Conservation (phyloP, 1,140 invertebrate genomes). For the Brachionus angularis region DNA sequence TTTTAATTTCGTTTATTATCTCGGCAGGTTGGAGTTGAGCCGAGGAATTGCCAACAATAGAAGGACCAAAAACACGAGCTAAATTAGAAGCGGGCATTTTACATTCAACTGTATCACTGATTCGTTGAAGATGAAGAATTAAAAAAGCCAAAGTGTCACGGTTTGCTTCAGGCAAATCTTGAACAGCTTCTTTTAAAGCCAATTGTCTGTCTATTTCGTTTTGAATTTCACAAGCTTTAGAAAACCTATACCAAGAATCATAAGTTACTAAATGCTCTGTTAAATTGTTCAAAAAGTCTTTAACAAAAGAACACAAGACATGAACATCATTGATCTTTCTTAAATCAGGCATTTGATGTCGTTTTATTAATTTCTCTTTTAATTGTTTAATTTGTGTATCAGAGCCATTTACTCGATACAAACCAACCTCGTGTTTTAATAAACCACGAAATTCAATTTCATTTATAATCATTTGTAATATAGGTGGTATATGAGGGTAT, state of each 20-base stretch:
- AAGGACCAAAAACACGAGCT: slow-evolving; percentile 22
- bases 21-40: slow-evolving; percentile 14
- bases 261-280: slow-evolving; percentile 41
- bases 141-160: slow-evolving; percentile 42
- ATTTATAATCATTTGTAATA: slow-evolving; percentile 14
- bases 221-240: neutral
- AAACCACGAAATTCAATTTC: slow-evolving; percentile 44
- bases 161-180: slow-evolving; percentile 39
- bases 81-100: slow-evolving; percentile 38
- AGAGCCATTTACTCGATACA: slow-evolving; percentile 40
- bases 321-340: slow-evolving; percentile 15
- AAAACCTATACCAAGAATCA: slow-evolving; percentile 32
- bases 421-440: slow-evolving; percentile 38
- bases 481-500: slow-evolving; percentile 22
- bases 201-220: neutral
- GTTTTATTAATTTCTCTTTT: slow-evolving; percentile 14
- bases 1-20: slow-evolving; percentile 39
- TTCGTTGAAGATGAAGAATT: slow-evolving; percentile 40
- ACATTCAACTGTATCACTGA: slow-evolving; percentile 27
- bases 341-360: slow-evolving; percentile 33
- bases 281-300: slow-evolving; percentile 44
- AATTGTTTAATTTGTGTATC: slow-evolving; percentile 22
- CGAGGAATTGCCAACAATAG: slow-evolving; percentile 41
- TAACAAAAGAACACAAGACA: slow-evolving; percentile 30
- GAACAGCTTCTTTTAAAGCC: slow-evolving; percentile 12